Percentiles rank a stretch among this genome's conserved stretches.
phyloP scores from a whole-genome alignment of 2,888 invertebrate species.

The Ischnura elegans region DNA sequence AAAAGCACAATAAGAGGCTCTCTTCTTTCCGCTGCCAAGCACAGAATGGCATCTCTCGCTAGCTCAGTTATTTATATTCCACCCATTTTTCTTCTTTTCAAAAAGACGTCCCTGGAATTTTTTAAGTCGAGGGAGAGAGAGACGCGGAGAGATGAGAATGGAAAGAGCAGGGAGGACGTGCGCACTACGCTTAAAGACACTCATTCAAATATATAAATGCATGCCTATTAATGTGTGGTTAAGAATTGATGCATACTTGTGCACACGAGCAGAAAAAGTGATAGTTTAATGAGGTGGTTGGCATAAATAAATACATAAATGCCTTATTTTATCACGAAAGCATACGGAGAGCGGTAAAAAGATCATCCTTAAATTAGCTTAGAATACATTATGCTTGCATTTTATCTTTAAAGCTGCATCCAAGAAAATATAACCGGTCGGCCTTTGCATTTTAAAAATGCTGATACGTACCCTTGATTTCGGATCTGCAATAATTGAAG shows the following conservation, averaged over 20 bases:
- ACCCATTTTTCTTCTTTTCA: constrained; percentile 49
- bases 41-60: constrained; percentile 51
- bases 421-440: no score
- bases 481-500: no score
- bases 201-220: neutral
- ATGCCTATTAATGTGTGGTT: neutral
- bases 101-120: constrained; percentile 38
- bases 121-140: neutral
- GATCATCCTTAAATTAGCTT: no score
- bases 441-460: no score
- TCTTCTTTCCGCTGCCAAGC: constrained; percentile 26
- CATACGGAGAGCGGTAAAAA: no score
- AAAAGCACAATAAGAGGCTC: constrained; percentile 50
- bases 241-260: neutral
- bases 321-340: no score
- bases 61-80: constrained; percentile 53
- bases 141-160: neutral
- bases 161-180: neutral
- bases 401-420: no score
- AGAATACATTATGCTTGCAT: no score
- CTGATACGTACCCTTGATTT: no score
- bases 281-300: no score
- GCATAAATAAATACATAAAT: no score
- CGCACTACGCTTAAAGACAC: neutral
- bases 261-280: no score